Base-by-base conservation (phyloP, 2,797 vertebrate genomes). In the Stomatorhinus walkeri region DNA sequence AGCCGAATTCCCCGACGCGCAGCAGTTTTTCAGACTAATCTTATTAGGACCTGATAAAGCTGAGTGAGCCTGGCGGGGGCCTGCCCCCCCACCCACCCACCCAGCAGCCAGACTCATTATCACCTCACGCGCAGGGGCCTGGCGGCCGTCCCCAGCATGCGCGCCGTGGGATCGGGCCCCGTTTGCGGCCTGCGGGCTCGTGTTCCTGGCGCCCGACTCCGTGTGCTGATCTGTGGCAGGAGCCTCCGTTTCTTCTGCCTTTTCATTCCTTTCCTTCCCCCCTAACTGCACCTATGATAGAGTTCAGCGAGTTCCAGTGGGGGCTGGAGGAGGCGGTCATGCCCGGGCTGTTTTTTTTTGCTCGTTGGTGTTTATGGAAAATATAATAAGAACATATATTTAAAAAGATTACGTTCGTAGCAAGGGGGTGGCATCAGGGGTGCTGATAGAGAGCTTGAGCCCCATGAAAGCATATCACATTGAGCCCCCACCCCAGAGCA, bases 1-100 rank as follows among this genome's bases (percentile, higher is more conserved):
- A 96, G 95, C 95, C 95, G 94, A 95, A 95, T 96, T 96, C 95
- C 94, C 95, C 89, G 92, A 93, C 93, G 94, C 94, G 94, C 94
- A 92, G 92, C 88, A 93, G 87, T 85, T 91, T 95, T 91, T 94
- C 91, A 93, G 93, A 94, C 94, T 96, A 95, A 96, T 96, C 95
- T 96, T 93, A 95, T 96, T 96, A 96, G 91, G 92, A 91, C 90
- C 92, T 92, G 93, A 93, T 93, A 93, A 92, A 94, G 93, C 92
- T 91, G 51, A 90, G 94, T 28, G 87, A 87, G 54, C 43, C 22
- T 19, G 59, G 36, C 9, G 87, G 56, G 56, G 43, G 59, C 59
- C 6, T 91, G 91, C 46, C 46, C 46, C 43, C 90, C 89, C 91
- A 90, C 51, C 90, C 89, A 90, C 91, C 92, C 92, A 84, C 87